Evolutionary conservation across 2,113 vertebrate genomes (phyloP).

Genomic region (Nyctereutes procyonoides): DNA sequence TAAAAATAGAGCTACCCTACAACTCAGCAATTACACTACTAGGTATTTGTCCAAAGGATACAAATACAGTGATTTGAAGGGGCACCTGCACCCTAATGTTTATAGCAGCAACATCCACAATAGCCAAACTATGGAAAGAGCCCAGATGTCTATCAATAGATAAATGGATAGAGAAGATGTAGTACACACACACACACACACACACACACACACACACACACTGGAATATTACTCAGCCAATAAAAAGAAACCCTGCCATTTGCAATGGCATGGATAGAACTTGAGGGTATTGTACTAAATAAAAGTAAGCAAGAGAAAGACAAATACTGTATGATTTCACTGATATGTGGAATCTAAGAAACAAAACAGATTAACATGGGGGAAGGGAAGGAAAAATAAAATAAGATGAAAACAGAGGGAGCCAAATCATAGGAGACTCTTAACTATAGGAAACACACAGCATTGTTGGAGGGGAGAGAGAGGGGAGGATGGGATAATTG

Average conservation of each 20-base stretch:
- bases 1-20: not conserved
- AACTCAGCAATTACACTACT: not conserved
- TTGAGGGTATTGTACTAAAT: not conserved
- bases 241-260: not conserved
- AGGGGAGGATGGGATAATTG: not conserved
- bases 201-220: too few species aligned
- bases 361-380: not conserved
- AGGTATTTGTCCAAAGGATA: not conserved
- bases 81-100: not conserved
- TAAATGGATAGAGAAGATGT: not conserved
- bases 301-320: not conserved
- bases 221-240: not conserved
- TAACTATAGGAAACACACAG: not conserved
- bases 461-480: not conserved
- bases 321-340: not conserved
- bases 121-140: not conserved
- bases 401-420: not conserved
- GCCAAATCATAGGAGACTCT: not conserved
- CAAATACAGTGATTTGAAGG: not conserved
- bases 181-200: too few species aligned
- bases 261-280: not conserved
- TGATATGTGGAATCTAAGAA: not conserved
- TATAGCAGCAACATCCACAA: not conserved
- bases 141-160: not conserved
- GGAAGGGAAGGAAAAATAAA: not conserved